phyloP scores from a whole-genome alignment of 2,888 invertebrate species.

The Dione juno region DNA sequence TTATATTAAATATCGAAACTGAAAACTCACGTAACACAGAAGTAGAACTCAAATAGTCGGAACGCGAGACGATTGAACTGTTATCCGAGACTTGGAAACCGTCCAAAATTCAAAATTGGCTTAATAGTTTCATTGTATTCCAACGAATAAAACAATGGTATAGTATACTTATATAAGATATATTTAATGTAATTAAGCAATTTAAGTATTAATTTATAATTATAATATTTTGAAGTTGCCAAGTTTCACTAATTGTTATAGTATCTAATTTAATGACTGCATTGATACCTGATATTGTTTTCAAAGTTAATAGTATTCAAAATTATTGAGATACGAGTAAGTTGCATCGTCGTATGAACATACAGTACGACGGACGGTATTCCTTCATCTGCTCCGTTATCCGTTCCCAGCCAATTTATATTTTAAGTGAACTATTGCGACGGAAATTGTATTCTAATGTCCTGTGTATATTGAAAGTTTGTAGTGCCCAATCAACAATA shows the following conservation, averaged over 20 bases:
- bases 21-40: constrained; percentile 12
- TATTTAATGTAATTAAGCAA: too few relatives aligned
- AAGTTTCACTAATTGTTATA: too few relatives aligned
- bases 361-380: neutral
- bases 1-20: constrained; percentile 19
- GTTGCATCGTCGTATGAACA: neutral
- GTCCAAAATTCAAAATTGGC: constrained; percentile 45
- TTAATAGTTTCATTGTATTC: constrained; percentile 47
- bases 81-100: constrained; percentile 44
- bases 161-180: constrained; percentile 35
- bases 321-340: neutral
- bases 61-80: constrained; percentile 42
- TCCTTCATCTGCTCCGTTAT: constrained; percentile 6
- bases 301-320: neutral
- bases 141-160: constrained; percentile 44
- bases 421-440: constrained; percentile 8
- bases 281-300: neutral
- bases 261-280: neutral
- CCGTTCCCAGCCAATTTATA: constrained; percentile 17
- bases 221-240: too few relatives aligned
- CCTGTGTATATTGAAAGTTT: constrained; percentile 1
- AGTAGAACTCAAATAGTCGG: constrained; percentile 26
- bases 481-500: neutral
- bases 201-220: too few relatives aligned
- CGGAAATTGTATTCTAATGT: neutral